Base-by-base conservation (phyloP, 2,888 invertebrate genomes). In the Petrophora chlorosata region DNA sequence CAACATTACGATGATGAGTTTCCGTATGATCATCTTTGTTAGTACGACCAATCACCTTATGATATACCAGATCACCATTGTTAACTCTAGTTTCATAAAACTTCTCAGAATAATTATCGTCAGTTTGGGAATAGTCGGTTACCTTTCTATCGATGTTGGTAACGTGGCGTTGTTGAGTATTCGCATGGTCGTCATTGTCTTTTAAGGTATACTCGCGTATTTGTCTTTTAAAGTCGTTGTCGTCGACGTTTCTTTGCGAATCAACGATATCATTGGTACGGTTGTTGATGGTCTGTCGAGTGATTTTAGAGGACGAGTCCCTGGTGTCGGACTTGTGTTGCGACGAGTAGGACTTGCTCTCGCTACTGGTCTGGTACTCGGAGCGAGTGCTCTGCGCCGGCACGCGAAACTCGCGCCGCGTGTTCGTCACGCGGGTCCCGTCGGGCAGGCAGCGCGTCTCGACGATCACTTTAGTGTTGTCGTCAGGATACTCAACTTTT, bases 371-470 rank as follows among this genome's bases (percentile, higher is more conserved):
- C 46, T 85, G 76, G 15, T 81, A 75, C 54, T 88, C 84, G n/a
- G 85, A 75, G 28, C 68, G 77, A 10, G 74, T 76, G 43, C 69
- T 79, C 32, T 85, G 81, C 9, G 75, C 76, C 3, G 88, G 87
- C 3, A 67, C 83, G n/a, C 84, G 80, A 22, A 93, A 93, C 70
- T 94, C 94, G 23, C 93, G 92, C 29, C 92, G 91, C 12, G 94
- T 94, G 51, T 93, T 94, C n/a, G 93, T 94, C 0, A 94, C 92
- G 28, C 91, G 91, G 1, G 93, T 93, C 9, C 94, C 94, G 66
- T 94, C 94, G 0, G 93, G 92, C 28, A 94, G 77, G 34, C 92
- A 92, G 59, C 93, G 92, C 0, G 93, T 94, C 63, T 94, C 94
- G 8, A 92, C 92, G 4, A 92, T 91, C 55, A 93, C 91, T 81